Conservation (phyloP, 23 tunicate species). For the Ascidia mentula region DNA sequence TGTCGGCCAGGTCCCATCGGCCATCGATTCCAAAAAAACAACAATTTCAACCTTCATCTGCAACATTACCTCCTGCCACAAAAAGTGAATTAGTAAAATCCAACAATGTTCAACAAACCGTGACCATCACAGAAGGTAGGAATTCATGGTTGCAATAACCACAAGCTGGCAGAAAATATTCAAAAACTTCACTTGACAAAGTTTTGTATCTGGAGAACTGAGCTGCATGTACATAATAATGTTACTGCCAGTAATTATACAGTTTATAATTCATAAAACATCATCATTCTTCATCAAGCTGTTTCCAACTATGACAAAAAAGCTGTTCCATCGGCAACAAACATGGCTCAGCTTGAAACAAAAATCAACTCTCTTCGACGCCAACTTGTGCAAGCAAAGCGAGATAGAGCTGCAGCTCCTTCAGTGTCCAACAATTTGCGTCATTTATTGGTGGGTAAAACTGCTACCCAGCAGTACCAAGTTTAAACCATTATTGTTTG, state of each 20-base stretch:
- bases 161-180: too few species aligned
- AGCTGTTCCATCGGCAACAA: slow-evolving; percentile 35
- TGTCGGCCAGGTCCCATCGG: slow-evolving; percentile 8
- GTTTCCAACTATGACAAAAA: slow-evolving; percentile 5
- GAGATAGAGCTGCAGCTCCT: slow-evolving; percentile 69
- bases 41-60: slow-evolving; percentile 45
- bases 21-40: slow-evolving; percentile 2
- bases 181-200: too few species aligned
- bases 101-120: background rate
- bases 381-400: slow-evolving; percentile 78
- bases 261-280: too few species aligned
- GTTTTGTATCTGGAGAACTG: too few species aligned
- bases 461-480: too few species aligned
- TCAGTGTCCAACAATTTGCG: slow-evolving; percentile 44
- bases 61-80: slow-evolving; percentile 29
- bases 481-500: background rate
- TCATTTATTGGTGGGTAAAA: slow-evolving; percentile 66
- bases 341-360: slow-evolving; percentile 52
- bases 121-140: background rate
- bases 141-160: too few species aligned
- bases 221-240: too few species aligned
- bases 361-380: slow-evolving; percentile 41
- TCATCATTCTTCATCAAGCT: too few species aligned
- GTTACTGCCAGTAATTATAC: too few species aligned
- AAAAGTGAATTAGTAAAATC: background rate